Conservation (phyloP, 2,113 vertebrate genomes). For the Dasyprocta punctata region DNA sequence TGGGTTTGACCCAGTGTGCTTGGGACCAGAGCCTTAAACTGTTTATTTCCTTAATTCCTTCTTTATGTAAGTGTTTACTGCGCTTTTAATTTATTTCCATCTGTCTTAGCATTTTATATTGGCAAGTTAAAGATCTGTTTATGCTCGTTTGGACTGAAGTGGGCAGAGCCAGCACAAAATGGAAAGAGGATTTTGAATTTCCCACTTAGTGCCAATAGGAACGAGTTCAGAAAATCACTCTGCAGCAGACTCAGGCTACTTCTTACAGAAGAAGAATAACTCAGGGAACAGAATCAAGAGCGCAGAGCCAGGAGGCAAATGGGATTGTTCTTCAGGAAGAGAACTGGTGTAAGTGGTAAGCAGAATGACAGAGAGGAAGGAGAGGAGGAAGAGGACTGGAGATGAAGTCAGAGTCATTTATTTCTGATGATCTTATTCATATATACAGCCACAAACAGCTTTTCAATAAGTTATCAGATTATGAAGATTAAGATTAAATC, state of each 20-base stretch:
- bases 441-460: background rate
- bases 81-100: conserved; percentile 12
- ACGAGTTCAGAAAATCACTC: background rate
- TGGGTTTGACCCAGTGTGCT: background rate
- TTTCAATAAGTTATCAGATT: background rate
- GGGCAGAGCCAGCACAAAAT: background rate
- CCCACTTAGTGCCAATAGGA: background rate
- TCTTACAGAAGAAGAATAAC: conserved; percentile 23
- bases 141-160: background rate
- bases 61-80: conserved; percentile 2
- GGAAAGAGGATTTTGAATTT: conserved; percentile 40
- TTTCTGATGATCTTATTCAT: background rate
- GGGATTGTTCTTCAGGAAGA: background rate
- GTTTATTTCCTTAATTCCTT: conserved; percentile 60
- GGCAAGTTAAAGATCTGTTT: conserved; percentile 13
- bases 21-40: background rate
- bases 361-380: background rate
- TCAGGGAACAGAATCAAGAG: background rate
- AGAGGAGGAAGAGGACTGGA: background rate
- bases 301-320: background rate
- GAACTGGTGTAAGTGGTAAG: background rate
- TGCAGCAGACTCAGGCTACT: background rate
- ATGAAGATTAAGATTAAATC: background rate
- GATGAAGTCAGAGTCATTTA: background rate
- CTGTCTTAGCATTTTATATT: conserved; percentile 44